phyloP scores from a whole-genome alignment of 2,888 invertebrate species.

The Drosophila putrida region DNA sequence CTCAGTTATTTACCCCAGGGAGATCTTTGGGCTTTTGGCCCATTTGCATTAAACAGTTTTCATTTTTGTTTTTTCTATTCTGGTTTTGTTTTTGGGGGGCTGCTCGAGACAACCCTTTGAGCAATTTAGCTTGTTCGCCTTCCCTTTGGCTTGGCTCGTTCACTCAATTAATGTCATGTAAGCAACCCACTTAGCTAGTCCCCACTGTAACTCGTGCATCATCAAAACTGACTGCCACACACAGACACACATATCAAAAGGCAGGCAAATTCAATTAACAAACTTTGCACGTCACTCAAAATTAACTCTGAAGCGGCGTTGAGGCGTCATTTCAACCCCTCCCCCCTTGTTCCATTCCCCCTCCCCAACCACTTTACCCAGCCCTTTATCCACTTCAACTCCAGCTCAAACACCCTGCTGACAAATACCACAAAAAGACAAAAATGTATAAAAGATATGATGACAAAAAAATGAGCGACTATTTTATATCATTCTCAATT shows the following conservation, averaged over 20 bases:
- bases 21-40: slow-evolving; percentile 42
- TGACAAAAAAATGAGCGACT: slow-evolving; percentile 54
- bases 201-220: slow-evolving; percentile 70
- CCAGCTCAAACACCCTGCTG: slow-evolving; percentile 37
- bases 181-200: slow-evolving; percentile 79
- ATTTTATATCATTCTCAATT: slow-evolving; percentile 78
- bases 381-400: slow-evolving; percentile 1
- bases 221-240: slow-evolving; percentile 55
- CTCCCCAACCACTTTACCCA: slow-evolving; percentile 6
- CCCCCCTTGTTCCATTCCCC: too few species aligned
- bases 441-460: slow-evolving; percentile 35
- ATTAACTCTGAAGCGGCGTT: slow-evolving; percentile 69
- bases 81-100: slow-evolving; percentile 1
- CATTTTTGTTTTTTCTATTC: slow-evolving; percentile 14
- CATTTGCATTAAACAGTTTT: slow-evolving; percentile 72
- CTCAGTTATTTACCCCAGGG: slow-evolving; percentile 69
- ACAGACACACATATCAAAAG: slow-evolving; percentile 54
- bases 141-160: slow-evolving; percentile 30
- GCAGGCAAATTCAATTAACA: slow-evolving; percentile 78
- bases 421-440: slow-evolving; percentile 63
- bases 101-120: slow-evolving; percentile 56
- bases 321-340: slow-evolving; percentile 52
- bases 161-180: slow-evolving; percentile 80
- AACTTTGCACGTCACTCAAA: slow-evolving; percentile 80
- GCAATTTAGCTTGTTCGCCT: slow-evolving; percentile 36